Conservation (phyloP, 2,888 invertebrate genomes). For the Balanococcus diminutus region DNA sequence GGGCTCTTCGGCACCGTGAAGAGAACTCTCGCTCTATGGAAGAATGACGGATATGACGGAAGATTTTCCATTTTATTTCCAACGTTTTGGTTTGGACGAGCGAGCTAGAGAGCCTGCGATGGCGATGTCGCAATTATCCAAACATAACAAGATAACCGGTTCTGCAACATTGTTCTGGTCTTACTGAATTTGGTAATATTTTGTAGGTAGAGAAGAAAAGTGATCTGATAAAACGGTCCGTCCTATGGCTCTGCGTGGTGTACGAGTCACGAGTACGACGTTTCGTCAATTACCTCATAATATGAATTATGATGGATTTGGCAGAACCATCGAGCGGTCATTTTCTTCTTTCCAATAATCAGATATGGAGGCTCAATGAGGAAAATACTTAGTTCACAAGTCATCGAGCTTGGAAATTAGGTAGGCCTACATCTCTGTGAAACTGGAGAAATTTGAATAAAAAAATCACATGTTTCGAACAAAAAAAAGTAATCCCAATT, state of each 20-base stretch:
- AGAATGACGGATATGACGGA: slow-evolving; percentile 41
- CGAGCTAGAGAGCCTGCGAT: background rate
- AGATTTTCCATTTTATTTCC: background rate
- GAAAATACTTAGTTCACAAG: no score
- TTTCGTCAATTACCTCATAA: background rate
- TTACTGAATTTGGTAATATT: slow-evolving; percentile 32
- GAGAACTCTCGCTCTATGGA: background rate
- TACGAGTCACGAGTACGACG: background rate
- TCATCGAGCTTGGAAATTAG: no score
- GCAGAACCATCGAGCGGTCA: background rate
- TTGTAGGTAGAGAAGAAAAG: slow-evolving; percentile 41
- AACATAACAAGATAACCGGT: slow-evolving; percentile 26
- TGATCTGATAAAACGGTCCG: slow-evolving; percentile 37
- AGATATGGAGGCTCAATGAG: no score
- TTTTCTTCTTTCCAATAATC: no score
- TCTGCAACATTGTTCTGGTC: slow-evolving; percentile 43
- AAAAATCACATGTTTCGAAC: no score
- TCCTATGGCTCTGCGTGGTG: background rate
- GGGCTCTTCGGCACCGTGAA: background rate
- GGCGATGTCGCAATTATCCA: slow-evolving; percentile 28
- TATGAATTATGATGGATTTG: background rate
- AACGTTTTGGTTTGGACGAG: slow-evolving; percentile 10
- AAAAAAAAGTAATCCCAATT: no score
- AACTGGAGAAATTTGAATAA: no score
- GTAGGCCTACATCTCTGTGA: no score